Evolutionary conservation across 2,113 vertebrate genomes (phyloP), one percentile per base, ranked within the genome.

Genomic region (Parus major): DNA sequence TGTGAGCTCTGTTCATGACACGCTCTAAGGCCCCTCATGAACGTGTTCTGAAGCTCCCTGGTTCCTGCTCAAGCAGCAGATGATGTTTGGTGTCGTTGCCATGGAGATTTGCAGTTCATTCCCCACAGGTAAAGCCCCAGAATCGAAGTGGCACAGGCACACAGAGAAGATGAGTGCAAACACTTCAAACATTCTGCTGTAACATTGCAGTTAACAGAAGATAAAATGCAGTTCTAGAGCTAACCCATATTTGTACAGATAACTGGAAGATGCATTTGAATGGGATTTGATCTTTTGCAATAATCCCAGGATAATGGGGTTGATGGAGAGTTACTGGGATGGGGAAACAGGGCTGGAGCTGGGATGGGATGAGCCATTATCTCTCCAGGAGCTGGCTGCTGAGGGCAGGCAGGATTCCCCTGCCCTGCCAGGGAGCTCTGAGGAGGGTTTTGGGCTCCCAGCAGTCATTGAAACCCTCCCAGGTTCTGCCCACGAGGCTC

Each of bases 11-110:
- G 15, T 5, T 57, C 46, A n/a, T 11, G 68, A 12, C 46, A 10
- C 24, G 1, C 33, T 4, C 46, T 25, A 25, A 24, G 64, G 7
- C 24, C n/a, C 42, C 56, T 61, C 2, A 0, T 11, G 14, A 46
- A 14, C 2, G 1, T 16, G 29, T 41, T 57, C 33, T 57, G 44
- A 55, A 53, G 35, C 16, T 56, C 19, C 27, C 57, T 36, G 9
- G 9, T 39, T 59, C 60, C 68, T 55, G 2, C 69, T 35, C 21
- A 6, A 31, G 42, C 33, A 18, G 46, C 53, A 50, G 66, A 33
- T 52, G 28, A 2, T 23, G 35, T 23, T 36, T 52, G 36, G 15
- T 49, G 22, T 13, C 39, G 41, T 31, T 71, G 46, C 17, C 9
- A 16, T 25, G 76, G 66, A 35, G 64, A 50, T 52, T 55, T 73